phyloP scores from a whole-genome alignment of 2,113 vertebrate genomes.

The Lasiurus borealis region DNA sequence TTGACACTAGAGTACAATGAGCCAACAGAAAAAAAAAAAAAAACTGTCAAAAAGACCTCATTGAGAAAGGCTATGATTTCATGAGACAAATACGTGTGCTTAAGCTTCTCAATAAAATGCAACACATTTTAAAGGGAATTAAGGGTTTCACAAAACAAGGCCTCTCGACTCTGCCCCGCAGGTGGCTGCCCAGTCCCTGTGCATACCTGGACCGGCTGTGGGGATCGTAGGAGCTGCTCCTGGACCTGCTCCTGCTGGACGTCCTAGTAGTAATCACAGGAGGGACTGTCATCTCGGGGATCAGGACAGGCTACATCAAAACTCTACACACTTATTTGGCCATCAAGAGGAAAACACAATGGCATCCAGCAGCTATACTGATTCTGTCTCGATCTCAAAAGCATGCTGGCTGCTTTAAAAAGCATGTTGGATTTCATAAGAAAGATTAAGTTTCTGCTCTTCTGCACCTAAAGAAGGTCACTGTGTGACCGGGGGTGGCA shows the following conservation, averaged over 20 bases:
- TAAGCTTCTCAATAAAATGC: background rate
- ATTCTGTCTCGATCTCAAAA: background rate
- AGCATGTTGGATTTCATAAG: background rate
- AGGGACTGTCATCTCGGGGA: background rate
- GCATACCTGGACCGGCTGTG: constrained; percentile 93
- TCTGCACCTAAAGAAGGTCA: background rate
- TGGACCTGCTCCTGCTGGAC: constrained; percentile 95
- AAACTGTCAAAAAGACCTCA: background rate
- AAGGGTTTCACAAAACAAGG: background rate
- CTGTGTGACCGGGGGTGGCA: background rate
- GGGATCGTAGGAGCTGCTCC: constrained; percentile 91
- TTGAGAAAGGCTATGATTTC: background rate
- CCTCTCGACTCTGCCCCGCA: background rate
- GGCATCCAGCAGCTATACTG: background rate
- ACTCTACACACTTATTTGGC: constrained; percentile 32
- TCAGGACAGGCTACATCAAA: background rate
- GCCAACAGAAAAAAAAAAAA: constrained; percentile 50
- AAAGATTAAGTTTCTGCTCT: background rate
- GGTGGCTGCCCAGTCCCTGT: background rate
- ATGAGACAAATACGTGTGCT: background rate
- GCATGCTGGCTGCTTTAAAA: background rate
- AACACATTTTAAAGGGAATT: background rate
- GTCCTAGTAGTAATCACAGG: constrained; percentile 85
- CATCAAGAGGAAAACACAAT: constrained; percentile 37
- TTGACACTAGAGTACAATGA: background rate